Conservation (phyloP, 2,797 vertebrate species). For the Sarcoramphus papa region DNA sequence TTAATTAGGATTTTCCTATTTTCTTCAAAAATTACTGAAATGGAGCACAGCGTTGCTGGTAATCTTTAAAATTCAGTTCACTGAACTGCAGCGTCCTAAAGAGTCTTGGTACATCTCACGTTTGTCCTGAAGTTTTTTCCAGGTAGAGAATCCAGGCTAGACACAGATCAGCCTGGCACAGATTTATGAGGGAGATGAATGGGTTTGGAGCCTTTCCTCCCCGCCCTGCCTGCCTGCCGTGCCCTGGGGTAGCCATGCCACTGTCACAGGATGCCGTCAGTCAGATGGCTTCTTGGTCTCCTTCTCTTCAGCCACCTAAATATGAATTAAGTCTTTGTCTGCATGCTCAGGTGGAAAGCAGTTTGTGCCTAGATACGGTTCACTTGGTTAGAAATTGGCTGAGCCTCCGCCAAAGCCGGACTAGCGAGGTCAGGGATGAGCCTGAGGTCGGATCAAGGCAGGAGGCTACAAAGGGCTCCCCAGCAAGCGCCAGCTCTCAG, state of each 20-base stretch:
- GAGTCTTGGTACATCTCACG: neutral
- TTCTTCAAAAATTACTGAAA: neutral
- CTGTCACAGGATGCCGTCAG: neutral
- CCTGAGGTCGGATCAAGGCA: neutral
- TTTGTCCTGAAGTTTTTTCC: neutral
- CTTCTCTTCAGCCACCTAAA: neutral
- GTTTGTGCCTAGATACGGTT: neutral
- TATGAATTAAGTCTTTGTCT: neutral
- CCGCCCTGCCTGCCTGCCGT: neutral
- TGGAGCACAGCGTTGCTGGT: neutral
- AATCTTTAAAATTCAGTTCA: neutral
- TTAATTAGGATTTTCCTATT: neutral
- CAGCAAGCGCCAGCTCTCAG: neutral
- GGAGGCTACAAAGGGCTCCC: neutral
- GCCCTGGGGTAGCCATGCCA: neutral
- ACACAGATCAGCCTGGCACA: neutral
- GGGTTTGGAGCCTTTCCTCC: neutral
- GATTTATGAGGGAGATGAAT: neutral
- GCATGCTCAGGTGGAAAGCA: neutral
- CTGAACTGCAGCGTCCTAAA: neutral
- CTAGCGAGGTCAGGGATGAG: neutral
- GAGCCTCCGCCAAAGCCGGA: neutral
- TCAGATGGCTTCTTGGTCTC: neutral
- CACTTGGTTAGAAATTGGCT: neutral
- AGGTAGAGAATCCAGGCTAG: neutral